Percentiles rank a stretch among this genome's conserved stretches.
phyloP scores from a whole-genome alignment of 2,113 vertebrate genomes.

The Loxodonta africana region DNA sequence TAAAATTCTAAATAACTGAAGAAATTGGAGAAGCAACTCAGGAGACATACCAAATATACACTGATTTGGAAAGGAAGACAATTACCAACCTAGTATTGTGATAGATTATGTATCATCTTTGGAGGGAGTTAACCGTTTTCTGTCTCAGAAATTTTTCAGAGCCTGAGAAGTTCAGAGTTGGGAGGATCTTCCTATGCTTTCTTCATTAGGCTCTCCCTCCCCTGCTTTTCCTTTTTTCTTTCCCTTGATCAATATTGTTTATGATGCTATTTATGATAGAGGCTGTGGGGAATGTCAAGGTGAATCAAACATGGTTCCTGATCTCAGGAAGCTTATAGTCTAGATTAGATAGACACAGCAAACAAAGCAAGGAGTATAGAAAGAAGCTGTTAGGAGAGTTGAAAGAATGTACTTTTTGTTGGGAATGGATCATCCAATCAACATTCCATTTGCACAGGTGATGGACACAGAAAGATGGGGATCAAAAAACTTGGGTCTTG shows the following conservation, averaged over 20 bases:
- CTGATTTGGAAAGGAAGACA: background rate
- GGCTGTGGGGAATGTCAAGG: background rate
- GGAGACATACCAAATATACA: background rate
- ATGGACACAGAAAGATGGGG: background rate
- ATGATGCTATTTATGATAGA: background rate
- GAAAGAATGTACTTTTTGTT: background rate
- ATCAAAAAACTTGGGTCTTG: background rate
- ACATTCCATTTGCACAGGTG: background rate
- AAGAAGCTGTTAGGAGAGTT: background rate
- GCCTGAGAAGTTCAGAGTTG: background rate
- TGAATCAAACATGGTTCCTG: background rate
- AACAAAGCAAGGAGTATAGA: background rate
- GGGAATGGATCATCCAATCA: background rate
- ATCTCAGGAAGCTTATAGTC: background rate
- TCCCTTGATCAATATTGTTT: background rate
- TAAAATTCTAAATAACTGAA: background rate
- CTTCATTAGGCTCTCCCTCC: background rate
- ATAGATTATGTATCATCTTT: background rate
- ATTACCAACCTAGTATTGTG: background rate
- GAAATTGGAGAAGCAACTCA: background rate
- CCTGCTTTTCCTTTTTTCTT: background rate
- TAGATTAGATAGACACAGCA: no score
- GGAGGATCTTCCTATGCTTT: background rate
- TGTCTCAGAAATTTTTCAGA: background rate
- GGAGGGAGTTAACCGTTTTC: background rate